Base-by-base conservation (phyloP, 2,888 invertebrate species). In the Drosophila borealis region DNA sequence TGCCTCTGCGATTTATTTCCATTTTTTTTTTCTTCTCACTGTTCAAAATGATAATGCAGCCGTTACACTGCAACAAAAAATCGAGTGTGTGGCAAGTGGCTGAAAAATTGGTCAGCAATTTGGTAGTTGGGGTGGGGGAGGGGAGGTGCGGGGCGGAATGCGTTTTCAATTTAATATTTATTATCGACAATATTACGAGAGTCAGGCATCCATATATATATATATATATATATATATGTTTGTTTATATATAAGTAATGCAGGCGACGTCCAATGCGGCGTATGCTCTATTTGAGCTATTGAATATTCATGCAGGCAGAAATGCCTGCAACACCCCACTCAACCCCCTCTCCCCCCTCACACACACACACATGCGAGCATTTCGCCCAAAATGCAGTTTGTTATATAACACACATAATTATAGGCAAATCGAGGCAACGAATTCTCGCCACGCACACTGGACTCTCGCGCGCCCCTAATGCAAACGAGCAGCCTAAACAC, bases 401-500 rank as follows among this genome's bases (percentile, higher is more conserved):
- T 86, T 86, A 89, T 86, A 86, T 89, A 89, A 89, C 89, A 89
- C 89, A 88, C 86, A 89, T 89, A 86, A 86, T 86, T 86, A 89
- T 89, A 86, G 85, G 80, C 89, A 88, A 89, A 86, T 85, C 88
- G 89, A 80, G 85, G 74, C 89, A 86, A 81, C 88, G 88, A 83
- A 89, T 84, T 87, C 85, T 84, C 87, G 77, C 84, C 88, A 78
- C 73, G 66, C 83, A 85, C 72, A 82, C 68, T 54, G 51, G 39
- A 51, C 65, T 29, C 51, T 71, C 61, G 69, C 53, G 74, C 60
- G 74, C 68, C 61, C 69, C 82, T 80, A 77, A 82, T 77, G 74
- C 82, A 79, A 76, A 70, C 60, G 61, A 64, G 44, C 44, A 45
- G 19, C n/a, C 53, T 37, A 56, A 44, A 21, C 36, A 33, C 63